Evolutionary conservation across 2,113 vertebrate genomes (phyloP).

Genomic region (Cygnus atratus): DNA sequence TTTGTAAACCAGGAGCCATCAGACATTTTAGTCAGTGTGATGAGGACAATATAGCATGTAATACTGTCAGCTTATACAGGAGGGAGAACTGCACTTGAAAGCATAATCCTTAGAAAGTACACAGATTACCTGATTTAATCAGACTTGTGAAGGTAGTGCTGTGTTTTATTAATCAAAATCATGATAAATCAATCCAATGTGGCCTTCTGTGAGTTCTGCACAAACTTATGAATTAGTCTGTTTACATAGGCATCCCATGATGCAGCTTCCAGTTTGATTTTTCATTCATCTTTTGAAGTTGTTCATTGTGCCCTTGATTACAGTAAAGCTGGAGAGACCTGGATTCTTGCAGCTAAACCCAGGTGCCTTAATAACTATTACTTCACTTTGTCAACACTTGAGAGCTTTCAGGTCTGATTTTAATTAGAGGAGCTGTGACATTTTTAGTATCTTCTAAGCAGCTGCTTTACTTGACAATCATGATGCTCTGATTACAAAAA

Average conservation of each 20-base stretch:
- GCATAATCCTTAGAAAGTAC: not conserved
- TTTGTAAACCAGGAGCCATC: not conserved
- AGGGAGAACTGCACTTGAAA: not conserved
- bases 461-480: not conserved
- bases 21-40: not conserved
- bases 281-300: not conserved
- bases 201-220: not conserved
- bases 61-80: not conserved
- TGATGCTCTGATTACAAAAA: not conserved
- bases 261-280: not conserved
- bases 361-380: not conserved
- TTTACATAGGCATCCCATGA: not conserved
- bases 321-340: not conserved
- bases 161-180: not conserved
- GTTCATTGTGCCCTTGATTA: not conserved
- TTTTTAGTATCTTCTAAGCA: not conserved
- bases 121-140: not conserved
- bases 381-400: not conserved
- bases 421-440: not conserved
- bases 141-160: not conserved
- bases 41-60: not conserved
- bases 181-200: not conserved
- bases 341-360: not conserved
- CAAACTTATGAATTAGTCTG: not conserved
- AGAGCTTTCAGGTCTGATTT: conserved; percentile 15